Evolutionary conservation across 2,797 vertebrate genomes (phyloP).

Genomic region (Pagetopsis macropterus): DNA sequence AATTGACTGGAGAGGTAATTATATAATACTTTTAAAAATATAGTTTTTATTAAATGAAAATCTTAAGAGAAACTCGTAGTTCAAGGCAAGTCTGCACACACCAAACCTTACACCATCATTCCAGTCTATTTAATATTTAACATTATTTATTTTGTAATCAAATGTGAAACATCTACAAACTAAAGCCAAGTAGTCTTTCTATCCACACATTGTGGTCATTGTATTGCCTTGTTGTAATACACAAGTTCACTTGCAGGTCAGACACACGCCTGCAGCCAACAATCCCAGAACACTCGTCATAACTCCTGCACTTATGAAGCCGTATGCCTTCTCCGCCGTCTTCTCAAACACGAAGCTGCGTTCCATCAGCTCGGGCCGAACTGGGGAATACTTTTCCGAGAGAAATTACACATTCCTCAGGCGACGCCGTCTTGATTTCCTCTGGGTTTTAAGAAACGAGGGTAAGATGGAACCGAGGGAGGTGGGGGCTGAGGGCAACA

Average conservation of each 20-base stretch:
- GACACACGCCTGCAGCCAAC: conserved; percentile 46
- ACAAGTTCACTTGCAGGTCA: conserved; percentile 65
- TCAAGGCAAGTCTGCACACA: background rate
- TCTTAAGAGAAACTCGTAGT: background rate
- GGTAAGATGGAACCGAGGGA: conserved; percentile 35
- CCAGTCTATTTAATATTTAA: conserved; percentile 31
- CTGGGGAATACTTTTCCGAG: conserved; percentile 61
- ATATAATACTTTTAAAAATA: background rate
- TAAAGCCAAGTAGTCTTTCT: conserved; percentile 10
- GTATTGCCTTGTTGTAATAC: conserved; percentile 10
- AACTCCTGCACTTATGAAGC: conserved; percentile 43
- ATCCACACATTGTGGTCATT: conserved; percentile 7
- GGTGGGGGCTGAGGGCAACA: conserved; percentile 49
- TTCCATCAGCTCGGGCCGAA: conserved; percentile 35
- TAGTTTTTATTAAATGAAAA: background rate
- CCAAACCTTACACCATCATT: background rate
- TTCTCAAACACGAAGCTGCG: conserved; percentile 39
- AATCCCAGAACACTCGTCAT: conserved; percentile 48
- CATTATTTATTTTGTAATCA: background rate
- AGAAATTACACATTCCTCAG: conserved; percentile 66
- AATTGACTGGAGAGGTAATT: background rate
- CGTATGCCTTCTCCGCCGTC: conserved; percentile 26
- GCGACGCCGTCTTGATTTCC: conserved; percentile 69
- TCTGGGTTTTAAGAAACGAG: conserved; percentile 59
- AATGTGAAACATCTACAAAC: conserved; percentile 19